Percentiles rank a stretch among this genome's conserved stretches.
These are phyloP conservation scores for Myotis pilosus DNA, from an alignment of 2,797 vertebrate genomes.

Conservation along the genomic window DNA sequence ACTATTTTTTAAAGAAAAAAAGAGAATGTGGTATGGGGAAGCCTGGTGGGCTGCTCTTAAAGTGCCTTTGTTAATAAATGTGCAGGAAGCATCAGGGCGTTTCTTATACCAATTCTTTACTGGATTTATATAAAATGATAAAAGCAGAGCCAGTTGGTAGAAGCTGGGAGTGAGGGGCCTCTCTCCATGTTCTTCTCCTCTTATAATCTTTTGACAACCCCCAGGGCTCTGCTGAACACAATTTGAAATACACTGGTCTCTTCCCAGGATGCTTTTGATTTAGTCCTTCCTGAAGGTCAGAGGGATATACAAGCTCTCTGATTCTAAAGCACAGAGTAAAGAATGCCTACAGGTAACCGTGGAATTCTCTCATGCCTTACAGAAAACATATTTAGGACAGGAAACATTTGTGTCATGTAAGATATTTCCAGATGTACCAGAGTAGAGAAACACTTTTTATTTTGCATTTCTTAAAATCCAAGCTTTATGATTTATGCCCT, in stretches of 20 bases:
- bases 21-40: not conserved
- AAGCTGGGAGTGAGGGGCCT: slow-evolving; percentile 41
- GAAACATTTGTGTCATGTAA: slow-evolving; percentile 33
- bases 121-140: slow-evolving; percentile 32
- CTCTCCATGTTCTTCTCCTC: slow-evolving; percentile 23
- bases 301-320: slow-evolving; percentile 66
- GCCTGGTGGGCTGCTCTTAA: not conserved
- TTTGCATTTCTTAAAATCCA: slow-evolving; percentile 56
- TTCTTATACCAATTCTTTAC: slow-evolving; percentile 25
- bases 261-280: slow-evolving; percentile 76
- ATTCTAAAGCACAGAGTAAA: slow-evolving; percentile 73
- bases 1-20: not conserved
- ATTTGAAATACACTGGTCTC: slow-evolving; percentile 72
- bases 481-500: not conserved
- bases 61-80: slow-evolving; percentile 36
- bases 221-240: slow-evolving; percentile 66
- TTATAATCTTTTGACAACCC: slow-evolving; percentile 68
- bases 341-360: slow-evolving; percentile 68
- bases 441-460: slow-evolving; percentile 48
- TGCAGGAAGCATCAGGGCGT: not conserved
- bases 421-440: slow-evolving; percentile 56
- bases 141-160: slow-evolving; percentile 49
- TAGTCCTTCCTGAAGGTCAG: slow-evolving; percentile 79
- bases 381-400: slow-evolving; percentile 52
- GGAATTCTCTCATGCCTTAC: slow-evolving; percentile 58